phyloP scores from a whole-genome alignment of 2,113 vertebrate genomes.

The Gallinago undulata region DNA sequence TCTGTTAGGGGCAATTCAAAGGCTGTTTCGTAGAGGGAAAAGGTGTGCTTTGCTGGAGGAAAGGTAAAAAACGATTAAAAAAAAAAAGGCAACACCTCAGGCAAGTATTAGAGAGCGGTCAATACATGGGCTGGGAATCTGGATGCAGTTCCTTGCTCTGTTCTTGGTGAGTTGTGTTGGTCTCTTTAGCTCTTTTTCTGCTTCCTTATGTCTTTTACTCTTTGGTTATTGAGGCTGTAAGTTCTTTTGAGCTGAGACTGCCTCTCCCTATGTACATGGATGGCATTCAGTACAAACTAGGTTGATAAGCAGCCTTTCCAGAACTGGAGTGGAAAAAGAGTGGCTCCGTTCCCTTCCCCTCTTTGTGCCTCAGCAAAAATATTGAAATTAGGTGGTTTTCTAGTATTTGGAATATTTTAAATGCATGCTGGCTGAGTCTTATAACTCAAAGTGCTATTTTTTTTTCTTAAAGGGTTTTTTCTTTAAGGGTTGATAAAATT shows the following conservation, averaged over 20 bases:
- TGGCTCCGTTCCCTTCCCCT: neutral
- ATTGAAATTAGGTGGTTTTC: neutral
- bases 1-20: neutral
- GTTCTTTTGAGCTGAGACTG: neutral
- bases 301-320: neutral
- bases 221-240: neutral
- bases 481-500: neutral
- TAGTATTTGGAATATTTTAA: neutral
- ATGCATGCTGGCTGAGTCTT: neutral
- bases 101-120: neutral
- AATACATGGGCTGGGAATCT: neutral
- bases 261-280: neutral
- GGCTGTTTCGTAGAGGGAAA: neutral
- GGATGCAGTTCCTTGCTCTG: neutral
- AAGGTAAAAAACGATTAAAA: neutral
- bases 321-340: neutral
- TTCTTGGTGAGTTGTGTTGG: neutral
- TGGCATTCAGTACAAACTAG: neutral
- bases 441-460: neutral
- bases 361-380: neutral
- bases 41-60: neutral
- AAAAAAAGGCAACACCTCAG: neutral
- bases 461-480: neutral
- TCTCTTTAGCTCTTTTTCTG: neutral
- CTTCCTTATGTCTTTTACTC: neutral